These are phyloP conservation scores for Urechis unicinctus DNA, from an alignment of 2,888 invertebrate species.

Conservation along the genomic window DNA sequence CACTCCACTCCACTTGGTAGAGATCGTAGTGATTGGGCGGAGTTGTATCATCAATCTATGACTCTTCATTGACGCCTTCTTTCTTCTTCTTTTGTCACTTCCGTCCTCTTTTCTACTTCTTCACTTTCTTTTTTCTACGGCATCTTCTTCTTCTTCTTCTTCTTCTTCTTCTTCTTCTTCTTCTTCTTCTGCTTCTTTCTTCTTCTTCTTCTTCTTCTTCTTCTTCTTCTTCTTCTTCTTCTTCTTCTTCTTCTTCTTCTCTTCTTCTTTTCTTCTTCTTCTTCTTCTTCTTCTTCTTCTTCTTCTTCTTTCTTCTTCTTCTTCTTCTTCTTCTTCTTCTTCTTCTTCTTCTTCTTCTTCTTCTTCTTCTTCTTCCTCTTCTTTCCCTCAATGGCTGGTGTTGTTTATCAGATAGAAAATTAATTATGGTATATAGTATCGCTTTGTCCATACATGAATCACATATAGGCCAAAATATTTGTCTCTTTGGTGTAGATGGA, in stretches of 20 bases:
- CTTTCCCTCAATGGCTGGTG: no score
- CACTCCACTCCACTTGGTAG: no score
- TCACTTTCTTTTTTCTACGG: not conserved
- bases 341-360: not conserved
- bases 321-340: slow-evolving; percentile 1
- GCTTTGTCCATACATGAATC: no score
- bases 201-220: slow-evolving; percentile 1
- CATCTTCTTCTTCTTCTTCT: not conserved
- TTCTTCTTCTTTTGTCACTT: no score
- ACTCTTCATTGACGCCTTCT: no score
- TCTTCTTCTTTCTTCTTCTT: slow-evolving; percentile 8
- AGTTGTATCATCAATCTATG: no score
- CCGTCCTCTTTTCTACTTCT: not conserved
- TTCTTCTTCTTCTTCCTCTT: not conserved
- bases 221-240: not conserved
- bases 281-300: not conserved
- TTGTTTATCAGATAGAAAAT: no score
- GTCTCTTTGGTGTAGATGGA: no score
- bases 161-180: slow-evolving; percentile 1
- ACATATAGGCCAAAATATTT: no score
- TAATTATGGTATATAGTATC: no score
- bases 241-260: slow-evolving; percentile 1
- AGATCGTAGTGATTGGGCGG: no score
- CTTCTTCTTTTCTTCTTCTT: not conserved
- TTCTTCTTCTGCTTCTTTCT: no score